These are phyloP conservation scores for Leptopilina boulardi DNA, from an alignment of 1,140 invertebrate species.

Conservation along the genomic window DNA sequence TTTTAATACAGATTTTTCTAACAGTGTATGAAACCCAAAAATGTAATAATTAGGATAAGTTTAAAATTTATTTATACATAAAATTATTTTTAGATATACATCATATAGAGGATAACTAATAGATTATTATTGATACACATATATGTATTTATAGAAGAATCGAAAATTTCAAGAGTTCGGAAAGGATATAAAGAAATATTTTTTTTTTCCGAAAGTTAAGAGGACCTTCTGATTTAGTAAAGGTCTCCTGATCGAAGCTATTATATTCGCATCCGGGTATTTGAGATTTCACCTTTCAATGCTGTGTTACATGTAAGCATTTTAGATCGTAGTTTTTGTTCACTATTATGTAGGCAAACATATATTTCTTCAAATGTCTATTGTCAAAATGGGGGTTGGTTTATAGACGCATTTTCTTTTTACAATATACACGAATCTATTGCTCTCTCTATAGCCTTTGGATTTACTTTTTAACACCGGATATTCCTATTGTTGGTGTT, in stretches of 20 bases:
- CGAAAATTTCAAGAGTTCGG: neutral
- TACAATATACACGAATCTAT: neutral
- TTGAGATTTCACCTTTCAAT: constrained; percentile 27
- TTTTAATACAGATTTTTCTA: too few species aligned
- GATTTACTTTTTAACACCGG: constrained; percentile 32
- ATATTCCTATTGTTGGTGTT: constrained; percentile 25
- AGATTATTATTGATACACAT: neutral
- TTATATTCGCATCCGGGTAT: constrained; percentile 26
- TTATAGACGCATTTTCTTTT: constrained; percentile 24
- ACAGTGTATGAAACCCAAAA: too few species aligned
- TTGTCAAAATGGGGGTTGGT: constrained; percentile 24
- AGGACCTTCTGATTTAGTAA: constrained; percentile 1
- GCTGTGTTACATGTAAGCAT: constrained; percentile 15
- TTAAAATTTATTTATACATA: too few species aligned
- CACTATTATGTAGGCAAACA: constrained; percentile 22
- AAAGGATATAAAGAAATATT: constrained; percentile 8
- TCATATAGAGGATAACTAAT: too few species aligned
- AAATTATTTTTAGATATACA: too few species aligned
- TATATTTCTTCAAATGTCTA: constrained; percentile 25
- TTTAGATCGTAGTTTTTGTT: constrained; percentile 24
- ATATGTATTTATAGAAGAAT: too few species aligned
- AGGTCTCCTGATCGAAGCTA: constrained; percentile 24
- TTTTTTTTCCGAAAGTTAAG: neutral
- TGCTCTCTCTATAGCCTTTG: neutral
- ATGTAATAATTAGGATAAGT: too few species aligned